Evolutionary conservation across 2,888 invertebrate species (phyloP), one percentile per base, ranked within the genome.

Genomic region (Pimpla rufipes): DNA sequence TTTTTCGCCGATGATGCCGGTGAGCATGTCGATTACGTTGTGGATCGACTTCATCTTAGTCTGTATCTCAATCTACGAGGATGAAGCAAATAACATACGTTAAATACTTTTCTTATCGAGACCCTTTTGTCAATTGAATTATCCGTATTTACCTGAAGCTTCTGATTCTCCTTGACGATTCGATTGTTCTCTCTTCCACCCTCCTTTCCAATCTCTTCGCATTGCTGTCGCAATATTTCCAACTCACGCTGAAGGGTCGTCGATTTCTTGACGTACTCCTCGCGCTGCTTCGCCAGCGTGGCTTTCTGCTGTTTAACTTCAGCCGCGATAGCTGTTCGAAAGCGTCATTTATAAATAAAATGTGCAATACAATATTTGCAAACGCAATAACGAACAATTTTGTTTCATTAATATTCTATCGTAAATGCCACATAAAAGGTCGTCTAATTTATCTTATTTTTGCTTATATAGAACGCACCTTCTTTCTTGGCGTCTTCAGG

Each of bases 21-120:
- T 96, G 89, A 98, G 94, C 97, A 97, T 97, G 91, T 97, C 97
- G 90, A 98, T 97, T 23, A 98, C 97, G 93, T 97, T 97, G 93
- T 96, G 96, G 92, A 97, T 97, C 0, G 97, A 97, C 93, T 96
- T 96, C 94, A 96, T 94, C 94, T 97, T 96, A 91, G 95, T 96
- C 93, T 96, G 96, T 88, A 97, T 96, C 94, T 97, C 97, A 92
- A 96, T 95, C 97, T 97, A 94, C 81, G 37, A 62, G 37, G 62
- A 93, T 40, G 37, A 71, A 73, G 29, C 16, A 70, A 45, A 55
- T 29, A 35, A 35, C 1, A 57, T 29, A 29, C 29, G 10, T 52
- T 52, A 52, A 18, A 10, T 16, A 8, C 18, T 18, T 21, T 6
- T 7, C 18, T 52, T 7, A 10, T 18, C 50, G 18, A 18, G 0